phyloP scores from a whole-genome alignment of 2,113 vertebrate genomes.

The Toxotes jaculatrix region DNA sequence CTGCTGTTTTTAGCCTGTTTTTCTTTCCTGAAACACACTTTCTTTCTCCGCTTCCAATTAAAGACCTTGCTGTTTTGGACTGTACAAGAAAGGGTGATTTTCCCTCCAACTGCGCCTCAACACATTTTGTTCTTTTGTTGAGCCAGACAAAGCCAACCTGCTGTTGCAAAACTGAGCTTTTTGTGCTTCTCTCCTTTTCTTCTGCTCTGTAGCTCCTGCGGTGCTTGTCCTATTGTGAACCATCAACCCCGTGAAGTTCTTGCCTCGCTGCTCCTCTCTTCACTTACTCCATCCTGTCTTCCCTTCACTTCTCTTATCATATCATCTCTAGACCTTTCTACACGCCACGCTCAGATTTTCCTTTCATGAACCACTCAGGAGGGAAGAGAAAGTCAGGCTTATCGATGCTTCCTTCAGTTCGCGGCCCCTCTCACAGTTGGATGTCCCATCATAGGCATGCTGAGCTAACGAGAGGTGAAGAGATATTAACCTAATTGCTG shows the following conservation, averaged over 20 bases:
- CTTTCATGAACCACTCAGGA: slow-evolving; percentile 30
- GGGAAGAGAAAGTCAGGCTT: slow-evolving; percentile 29
- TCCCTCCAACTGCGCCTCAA: slow-evolving; percentile 46
- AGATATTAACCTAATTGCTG: slow-evolving; percentile 76
- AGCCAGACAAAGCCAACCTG: slow-evolving; percentile 63
- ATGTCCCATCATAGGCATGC: slow-evolving; percentile 58
- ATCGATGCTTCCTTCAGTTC: slow-evolving; percentile 44
- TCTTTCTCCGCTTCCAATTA: slow-evolving; percentile 37
- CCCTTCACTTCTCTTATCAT: slow-evolving; percentile 25
- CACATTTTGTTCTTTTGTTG: slow-evolving; percentile 62
- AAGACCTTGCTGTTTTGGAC: slow-evolving; percentile 50
- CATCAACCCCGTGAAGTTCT: slow-evolving; percentile 50
- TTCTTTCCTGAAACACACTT: slow-evolving; percentile 22
- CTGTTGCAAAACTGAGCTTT: slow-evolving; percentile 69
- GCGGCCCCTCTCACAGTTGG: slow-evolving; percentile 50
- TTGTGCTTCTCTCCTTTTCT: slow-evolving; percentile 42
- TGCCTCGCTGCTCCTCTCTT: slow-evolving; percentile 35
- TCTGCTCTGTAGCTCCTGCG: slow-evolving; percentile 24
- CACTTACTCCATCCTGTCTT: slow-evolving; percentile 33
- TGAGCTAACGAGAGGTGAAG: slow-evolving; percentile 70
- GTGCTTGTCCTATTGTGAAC: slow-evolving; percentile 65
- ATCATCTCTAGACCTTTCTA: not conserved
- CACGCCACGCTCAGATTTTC: slow-evolving; percentile 19
- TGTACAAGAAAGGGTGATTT: slow-evolving; percentile 53
- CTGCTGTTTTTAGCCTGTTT: slow-evolving; percentile 33